Percentiles rank a stretch among this genome's conserved stretches.
phyloP scores from a whole-genome alignment of 2,888 invertebrate species.

The Uloborus plumipes region DNA sequence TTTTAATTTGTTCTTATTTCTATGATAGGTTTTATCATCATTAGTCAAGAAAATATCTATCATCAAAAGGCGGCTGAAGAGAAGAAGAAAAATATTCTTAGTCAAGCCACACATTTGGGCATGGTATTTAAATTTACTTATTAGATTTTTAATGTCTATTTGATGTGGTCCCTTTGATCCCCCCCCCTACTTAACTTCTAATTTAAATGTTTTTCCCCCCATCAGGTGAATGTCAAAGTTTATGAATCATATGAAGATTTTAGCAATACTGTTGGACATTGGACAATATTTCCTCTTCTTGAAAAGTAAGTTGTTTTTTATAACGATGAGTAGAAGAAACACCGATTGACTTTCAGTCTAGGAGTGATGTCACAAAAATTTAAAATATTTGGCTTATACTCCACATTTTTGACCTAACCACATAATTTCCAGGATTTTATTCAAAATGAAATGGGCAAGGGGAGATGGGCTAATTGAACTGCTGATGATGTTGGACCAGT shows the following conservation, averaged over 20 bases:
- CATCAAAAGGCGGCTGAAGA: slow-evolving; percentile 10
- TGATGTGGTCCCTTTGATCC: too few species aligned
- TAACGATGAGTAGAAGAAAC: too few species aligned
- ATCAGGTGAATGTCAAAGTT: slow-evolving; percentile 1
- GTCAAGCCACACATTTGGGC: slow-evolving; percentile 9
- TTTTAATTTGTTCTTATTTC: background rate
- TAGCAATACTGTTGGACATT: slow-evolving; percentile 13
- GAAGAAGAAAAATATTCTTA: slow-evolving; percentile 11
- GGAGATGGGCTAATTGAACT: too few species aligned
- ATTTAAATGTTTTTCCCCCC: background rate
- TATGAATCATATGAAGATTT: slow-evolving; percentile 18
- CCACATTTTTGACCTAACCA: too few species aligned
- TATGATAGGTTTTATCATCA: slow-evolving; percentile 23
- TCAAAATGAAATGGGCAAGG: too few species aligned
- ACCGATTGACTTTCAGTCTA: too few species aligned
- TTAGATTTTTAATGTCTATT: background rate
- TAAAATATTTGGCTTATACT: too few species aligned
- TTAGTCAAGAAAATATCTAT: slow-evolving; percentile 24
- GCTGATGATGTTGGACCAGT: too few species aligned
- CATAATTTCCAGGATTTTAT: too few species aligned
- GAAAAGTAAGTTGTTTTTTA: slow-evolving; percentile 13
- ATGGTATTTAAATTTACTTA: background rate
- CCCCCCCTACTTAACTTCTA: too few species aligned
- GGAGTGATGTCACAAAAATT: too few species aligned
- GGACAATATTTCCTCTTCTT: slow-evolving; percentile 35